Base-by-base conservation (phyloP, 2,797 vertebrate genomes). In the Catamblyrhynchus diadema region DNA sequence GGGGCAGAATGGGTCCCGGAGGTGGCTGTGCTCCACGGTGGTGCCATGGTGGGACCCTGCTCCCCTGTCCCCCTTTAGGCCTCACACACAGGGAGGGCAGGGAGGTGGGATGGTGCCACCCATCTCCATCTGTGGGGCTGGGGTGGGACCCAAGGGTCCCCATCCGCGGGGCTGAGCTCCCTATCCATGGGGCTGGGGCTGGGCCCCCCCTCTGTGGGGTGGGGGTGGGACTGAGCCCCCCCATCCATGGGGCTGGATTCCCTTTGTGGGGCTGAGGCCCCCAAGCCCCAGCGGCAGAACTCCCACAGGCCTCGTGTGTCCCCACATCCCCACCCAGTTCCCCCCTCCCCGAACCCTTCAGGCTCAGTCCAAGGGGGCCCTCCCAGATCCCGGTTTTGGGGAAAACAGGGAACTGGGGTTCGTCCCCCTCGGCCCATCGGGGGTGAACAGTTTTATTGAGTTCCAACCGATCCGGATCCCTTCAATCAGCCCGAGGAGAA, bases 381-480 rank as follows among this genome's bases (percentile, higher is more conserved):
- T 25, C 69, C 33, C 32, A 35, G 10, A n/a, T 4, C 62, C 86
- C 2, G 0, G 8, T 18, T 56, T 15, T 16, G 37, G 14, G 86
- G 20, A 5, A 82, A 16, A 56, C 62, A 88, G 56, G 62, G 48
- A 69, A 48, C 4, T 30, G 42, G 78, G 78, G 48, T 69, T 56
- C 5, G 8, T 47, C 56, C 78, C 61, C 67, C 86, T 81, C 11
- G 8, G 78, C 70, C 70, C 71, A 9, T 50, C 50, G 5, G 79
- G 69, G 71, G 17, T 62, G 48, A 88, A 88, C 64, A 82, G 24
- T 28, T 89, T 89, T 89, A 89, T 89, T 89, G 86, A 89, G 64
- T 48, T 69, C 48, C 47, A 33, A 82, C 28, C 6, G 0, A 77
- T 22, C 37, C 14, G 4, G 71, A 89, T 77, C 86, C 79, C 86